A percentile compares a stretch with the other conserved stretches of the same genome.
Evolutionary conservation across 1,140 invertebrate genomes (phyloP).

Genomic region (Procambarus virginalis): DNA sequence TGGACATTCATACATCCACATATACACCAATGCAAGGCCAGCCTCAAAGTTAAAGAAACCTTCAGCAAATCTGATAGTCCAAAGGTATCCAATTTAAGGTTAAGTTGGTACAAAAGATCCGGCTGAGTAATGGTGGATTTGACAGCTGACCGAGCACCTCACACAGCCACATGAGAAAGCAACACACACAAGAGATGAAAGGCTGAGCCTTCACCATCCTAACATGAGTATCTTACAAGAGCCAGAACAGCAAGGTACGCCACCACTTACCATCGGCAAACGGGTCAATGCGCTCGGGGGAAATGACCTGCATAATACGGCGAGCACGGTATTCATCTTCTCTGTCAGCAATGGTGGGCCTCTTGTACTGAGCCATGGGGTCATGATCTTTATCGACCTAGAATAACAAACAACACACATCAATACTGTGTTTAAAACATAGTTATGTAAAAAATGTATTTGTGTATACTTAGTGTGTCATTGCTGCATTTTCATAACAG

Average conservation of each 20-base stretch:
- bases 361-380: slow-evolving; percentile 94
- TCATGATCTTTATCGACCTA: slow-evolving; percentile 95
- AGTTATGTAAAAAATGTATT: no score
- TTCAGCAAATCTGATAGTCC: background rate
- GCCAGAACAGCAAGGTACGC: background rate
- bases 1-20: slow-evolving; percentile 38
- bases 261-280: slow-evolving; percentile 94
- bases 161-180: slow-evolving; percentile 63
- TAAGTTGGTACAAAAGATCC: background rate
- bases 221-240: slow-evolving; percentile 32
- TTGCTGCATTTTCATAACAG: no score
- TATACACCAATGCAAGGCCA: slow-evolving; percentile 46
- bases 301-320: slow-evolving; percentile 91
- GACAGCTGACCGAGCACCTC: slow-evolving; percentile 36
- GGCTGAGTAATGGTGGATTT: background rate
- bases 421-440: no score
- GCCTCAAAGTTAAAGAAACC: background rate
- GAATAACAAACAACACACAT: slow-evolving; percentile 56
- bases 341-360: slow-evolving; percentile 92
- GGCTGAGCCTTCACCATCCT: slow-evolving; percentile 34
- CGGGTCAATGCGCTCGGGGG: slow-evolving; percentile 95
- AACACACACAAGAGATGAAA: slow-evolving; percentile 59
- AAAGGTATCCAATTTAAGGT: background rate
- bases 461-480: no score
- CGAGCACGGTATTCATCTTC: slow-evolving; percentile 97